Evolutionary conservation across 1,140 invertebrate genomes (phyloP), one percentile per base, ranked within the genome.

Genomic region (Sinonovacula constricta): DNA sequence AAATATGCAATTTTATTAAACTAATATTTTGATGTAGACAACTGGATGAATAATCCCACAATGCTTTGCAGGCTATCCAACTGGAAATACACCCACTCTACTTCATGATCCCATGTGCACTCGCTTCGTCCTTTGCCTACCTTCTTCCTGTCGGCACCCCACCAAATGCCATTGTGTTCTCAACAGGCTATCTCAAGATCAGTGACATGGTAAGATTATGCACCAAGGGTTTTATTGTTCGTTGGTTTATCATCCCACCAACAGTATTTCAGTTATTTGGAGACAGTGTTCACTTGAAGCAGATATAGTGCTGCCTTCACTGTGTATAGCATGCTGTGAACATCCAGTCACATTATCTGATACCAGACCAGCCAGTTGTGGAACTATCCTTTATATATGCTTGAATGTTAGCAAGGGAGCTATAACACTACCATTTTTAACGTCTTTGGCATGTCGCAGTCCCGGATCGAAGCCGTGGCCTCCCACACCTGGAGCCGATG

Each of bases 141-240:
- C 94, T 95, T 91, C 88, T 95, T 86, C 97, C 97, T 3, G 96
- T 97, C 1, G 94, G 94, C 12, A 95, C 95, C 1, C 97, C 97
- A 12, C 97, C 97, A 26, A 99, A 99, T 91, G 97, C 97, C 0
- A 96, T 99, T 63, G 96, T 96, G 0, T 96, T 95, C 63, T 95
- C 89, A 22, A 88, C 84, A 49, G 91, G 92, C 7, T 86, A 91
- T 59, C 81, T 93, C 3, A 85, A 84, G 51, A 85, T 92, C 14
- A 84, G 80, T 59, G 91, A 92, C 53, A 92, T 92, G 92, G 91
- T 91, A 83, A 65, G 85, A 77, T 65, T 34, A 10, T 22, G 54
- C 22, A 10, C n/a, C n/a, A 49, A 49, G n/a, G n/a, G 18, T 45
- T 45, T 45, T 45, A 45, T 10, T 45, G 39, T 45, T 45, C 7